These are phyloP conservation scores for Forbesichthys agassizii DNA, from an alignment of 2,113 vertebrate genomes.

Conservation along the genomic window DNA sequence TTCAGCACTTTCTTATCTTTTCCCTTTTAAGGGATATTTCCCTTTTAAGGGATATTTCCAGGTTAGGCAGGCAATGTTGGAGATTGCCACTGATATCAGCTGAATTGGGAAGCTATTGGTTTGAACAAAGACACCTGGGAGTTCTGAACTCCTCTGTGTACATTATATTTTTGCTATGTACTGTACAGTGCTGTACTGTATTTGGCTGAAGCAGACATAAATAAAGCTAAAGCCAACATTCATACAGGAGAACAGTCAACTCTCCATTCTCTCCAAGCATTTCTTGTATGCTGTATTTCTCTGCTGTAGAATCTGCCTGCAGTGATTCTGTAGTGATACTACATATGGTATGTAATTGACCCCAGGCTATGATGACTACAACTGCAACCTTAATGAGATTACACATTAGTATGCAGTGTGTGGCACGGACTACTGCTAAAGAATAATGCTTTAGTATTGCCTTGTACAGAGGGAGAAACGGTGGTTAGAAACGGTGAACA, in stretches of 20 bases:
- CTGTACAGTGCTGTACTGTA: too few species aligned
- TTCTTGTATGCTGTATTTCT: too few species aligned
- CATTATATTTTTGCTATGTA: too few species aligned
- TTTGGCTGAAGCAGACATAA: too few species aligned
- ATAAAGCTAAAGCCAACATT: too few species aligned
- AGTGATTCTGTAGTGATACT: too few species aligned
- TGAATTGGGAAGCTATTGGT: conserved; percentile 3
- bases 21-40: conserved; percentile 7
- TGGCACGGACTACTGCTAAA: not conserved
- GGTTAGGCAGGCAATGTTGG: not conserved
- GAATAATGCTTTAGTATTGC: not conserved
- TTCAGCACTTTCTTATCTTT: conserved; percentile 41
- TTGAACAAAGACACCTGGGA: too few species aligned
- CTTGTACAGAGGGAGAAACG: not conserved
- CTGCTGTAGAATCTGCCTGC: too few species aligned
- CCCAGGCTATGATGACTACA: not conserved
- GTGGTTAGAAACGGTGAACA: conserved; percentile 10
- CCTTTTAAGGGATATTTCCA: not conserved
- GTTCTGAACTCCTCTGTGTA: too few species aligned
- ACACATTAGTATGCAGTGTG: not conserved
- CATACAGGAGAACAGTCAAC: too few species aligned
- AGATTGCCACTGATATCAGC: conserved; percentile 22
- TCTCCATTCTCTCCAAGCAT: too few species aligned
- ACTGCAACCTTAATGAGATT: not conserved
- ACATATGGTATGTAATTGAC: too few species aligned